Evolutionary conservation across 30 jellyfish, hydroid and myxozoan genomes (phyloP), one percentile per base, ranked within the genome.

Genomic region (Hydractinia symbiolongicarpus): DNA sequence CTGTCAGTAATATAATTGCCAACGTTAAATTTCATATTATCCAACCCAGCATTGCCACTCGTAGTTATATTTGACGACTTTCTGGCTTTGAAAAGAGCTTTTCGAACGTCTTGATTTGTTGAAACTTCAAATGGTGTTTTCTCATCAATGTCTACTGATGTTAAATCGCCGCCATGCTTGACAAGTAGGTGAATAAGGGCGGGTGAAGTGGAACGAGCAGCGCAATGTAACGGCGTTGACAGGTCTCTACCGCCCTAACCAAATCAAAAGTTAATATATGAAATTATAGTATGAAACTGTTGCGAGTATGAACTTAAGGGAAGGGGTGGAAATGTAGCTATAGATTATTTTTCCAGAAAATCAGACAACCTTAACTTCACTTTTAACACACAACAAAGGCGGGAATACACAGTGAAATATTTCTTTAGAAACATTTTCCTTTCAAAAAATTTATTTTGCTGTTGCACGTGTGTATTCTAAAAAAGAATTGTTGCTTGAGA

Each of bases 51-150:
- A 10, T 54, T 53, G 44, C 44, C 44, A 30, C 55, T 61, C 20
- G 20, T 80, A 20, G 50, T 21, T 51, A 66, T 74, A 44, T 53
- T 72, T 85, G 55, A 67, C 20, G 83, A 86, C 78, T 81, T 61
- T 11, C 54, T 61, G 82, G 9, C 94, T 88, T 58, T 79, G 86
- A 16, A 89, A 9, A 89, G 79, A 9, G 84, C 89, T 52, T 89
- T 85, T 62, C 97, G 95, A 87, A 81, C 79, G 51, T 88, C 67
- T 50, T 89, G 84, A 49, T 93, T 86, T 67, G 95, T 84, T 50
- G 97, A 86, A 7, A 82, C 95, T 82, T 89, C 97, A 76, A 89
- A 89, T 52, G 97, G 91, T 21, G 97, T 89, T 73, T 85, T 84
- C n/a, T 95, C 95, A 54, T 84, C 89, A 5, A 83, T 81, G 77